Conservation (phyloP, 2,113 vertebrate species). For the Bettongia penicillata region DNA sequence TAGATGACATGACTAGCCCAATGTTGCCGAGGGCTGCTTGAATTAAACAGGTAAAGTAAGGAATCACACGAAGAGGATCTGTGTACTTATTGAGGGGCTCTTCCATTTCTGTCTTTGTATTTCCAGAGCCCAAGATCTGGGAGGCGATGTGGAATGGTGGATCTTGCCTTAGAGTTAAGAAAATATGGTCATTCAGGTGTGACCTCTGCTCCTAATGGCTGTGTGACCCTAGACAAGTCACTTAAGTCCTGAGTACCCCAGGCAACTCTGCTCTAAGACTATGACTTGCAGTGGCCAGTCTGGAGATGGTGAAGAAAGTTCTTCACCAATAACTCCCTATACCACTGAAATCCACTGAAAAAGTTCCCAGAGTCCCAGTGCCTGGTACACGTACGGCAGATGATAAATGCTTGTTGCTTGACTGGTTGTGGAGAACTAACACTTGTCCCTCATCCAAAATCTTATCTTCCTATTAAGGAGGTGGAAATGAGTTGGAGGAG, state of each 20-base stretch:
- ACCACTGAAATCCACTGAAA: background rate
- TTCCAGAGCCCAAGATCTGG: background rate
- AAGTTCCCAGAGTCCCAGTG: background rate
- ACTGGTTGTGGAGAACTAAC: background rate
- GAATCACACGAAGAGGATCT: background rate
- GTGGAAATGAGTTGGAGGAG: background rate
- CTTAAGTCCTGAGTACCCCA: background rate
- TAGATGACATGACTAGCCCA: background rate
- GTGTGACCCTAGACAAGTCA: background rate
- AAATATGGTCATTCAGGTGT: background rate
- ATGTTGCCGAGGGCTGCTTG: background rate
- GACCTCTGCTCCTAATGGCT: background rate
- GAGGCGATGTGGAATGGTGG: background rate
- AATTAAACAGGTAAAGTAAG: background rate
- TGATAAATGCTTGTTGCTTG: background rate
- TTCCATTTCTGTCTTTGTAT: background rate
- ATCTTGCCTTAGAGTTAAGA: background rate
- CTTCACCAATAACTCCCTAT: background rate
- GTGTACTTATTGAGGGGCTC: background rate
- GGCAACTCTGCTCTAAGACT: background rate
- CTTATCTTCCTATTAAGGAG: background rate
- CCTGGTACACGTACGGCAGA: background rate
- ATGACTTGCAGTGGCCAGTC: background rate
- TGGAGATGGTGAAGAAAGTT: background rate
- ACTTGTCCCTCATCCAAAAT: background rate